A percentile compares a stretch with the other conserved stretches of the same genome.
phyloP scores from a whole-genome alignment of 2,888 invertebrate species.

The Scrobipalpa atriplicella region DNA sequence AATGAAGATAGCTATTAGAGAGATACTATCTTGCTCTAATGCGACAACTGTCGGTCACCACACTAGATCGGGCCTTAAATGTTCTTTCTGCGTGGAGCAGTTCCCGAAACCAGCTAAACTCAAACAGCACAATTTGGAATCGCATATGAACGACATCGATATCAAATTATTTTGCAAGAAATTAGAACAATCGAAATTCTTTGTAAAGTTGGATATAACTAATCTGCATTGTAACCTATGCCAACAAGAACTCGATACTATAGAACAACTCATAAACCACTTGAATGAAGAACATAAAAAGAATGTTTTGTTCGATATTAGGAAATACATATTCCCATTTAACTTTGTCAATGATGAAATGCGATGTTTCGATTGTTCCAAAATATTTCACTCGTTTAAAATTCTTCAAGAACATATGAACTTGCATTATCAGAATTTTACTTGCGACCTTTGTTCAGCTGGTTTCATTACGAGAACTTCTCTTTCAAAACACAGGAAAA shows the following conservation, averaged over 20 bases:
- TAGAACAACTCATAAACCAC: constrained; percentile 31
- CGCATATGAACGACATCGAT: constrained; percentile 40
- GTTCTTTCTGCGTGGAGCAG: constrained; percentile 20
- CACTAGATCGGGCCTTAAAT: constrained; percentile 18
- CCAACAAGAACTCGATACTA: background rate
- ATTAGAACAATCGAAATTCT: constrained; percentile 35
- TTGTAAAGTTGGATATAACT: constrained; percentile 59
- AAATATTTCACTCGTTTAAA: constrained; percentile 44
- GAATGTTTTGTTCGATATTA: constrained; percentile 42
- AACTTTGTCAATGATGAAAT: constrained; percentile 47
- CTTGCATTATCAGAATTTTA: constrained; percentile 53
- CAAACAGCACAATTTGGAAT: constrained; percentile 37
- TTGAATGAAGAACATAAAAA: constrained; percentile 40
- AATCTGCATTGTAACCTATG: constrained; percentile 33
- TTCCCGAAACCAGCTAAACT: constrained; percentile 14
- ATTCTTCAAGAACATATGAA: constrained; percentile 54
- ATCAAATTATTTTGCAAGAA: constrained; percentile 44
- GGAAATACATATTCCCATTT: constrained; percentile 54
- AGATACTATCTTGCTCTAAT: constrained; percentile 20
- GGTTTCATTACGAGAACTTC: constrained; percentile 41
- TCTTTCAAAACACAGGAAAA: background rate
- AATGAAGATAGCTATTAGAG: background rate
- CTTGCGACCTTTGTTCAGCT: constrained; percentile 51
- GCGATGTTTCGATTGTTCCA: constrained; percentile 41
- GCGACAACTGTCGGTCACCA: constrained; percentile 22